phyloP scores from a whole-genome alignment of 2,113 vertebrate genomes.

The Chlorodrepanis virens region DNA sequence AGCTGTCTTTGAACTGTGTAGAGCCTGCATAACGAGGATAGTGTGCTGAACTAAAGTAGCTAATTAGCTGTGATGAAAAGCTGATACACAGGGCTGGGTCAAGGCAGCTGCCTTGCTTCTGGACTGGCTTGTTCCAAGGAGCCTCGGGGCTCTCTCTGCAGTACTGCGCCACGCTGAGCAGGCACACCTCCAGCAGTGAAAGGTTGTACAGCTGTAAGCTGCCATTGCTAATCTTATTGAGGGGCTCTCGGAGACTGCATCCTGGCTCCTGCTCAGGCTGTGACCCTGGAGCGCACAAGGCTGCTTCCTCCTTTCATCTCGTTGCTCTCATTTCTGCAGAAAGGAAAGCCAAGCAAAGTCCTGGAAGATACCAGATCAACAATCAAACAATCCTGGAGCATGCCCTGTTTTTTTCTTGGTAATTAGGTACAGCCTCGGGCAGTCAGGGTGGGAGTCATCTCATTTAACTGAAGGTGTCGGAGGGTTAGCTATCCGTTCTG shows the following conservation, averaged over 20 bases:
- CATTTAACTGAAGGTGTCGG: background rate
- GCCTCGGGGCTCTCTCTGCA: background rate
- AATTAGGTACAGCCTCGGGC: background rate
- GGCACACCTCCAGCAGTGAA: background rate
- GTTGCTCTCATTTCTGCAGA: background rate
- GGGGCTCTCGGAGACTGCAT: background rate
- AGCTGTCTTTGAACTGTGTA: background rate
- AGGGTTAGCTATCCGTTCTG: background rate
- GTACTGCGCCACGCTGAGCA: background rate
- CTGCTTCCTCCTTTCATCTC: background rate
- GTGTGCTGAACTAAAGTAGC: background rate
- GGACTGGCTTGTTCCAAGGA: background rate
- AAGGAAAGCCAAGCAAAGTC: background rate
- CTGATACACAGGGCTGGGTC: background rate
- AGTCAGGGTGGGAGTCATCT: background rate
- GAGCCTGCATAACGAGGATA: background rate
- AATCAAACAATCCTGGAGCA: background rate
- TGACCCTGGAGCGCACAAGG: background rate
- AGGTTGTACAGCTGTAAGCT: background rate
- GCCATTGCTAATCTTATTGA: background rate
- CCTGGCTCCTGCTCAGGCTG: background rate
- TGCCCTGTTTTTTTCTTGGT: background rate
- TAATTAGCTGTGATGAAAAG: slow-evolving; percentile 7
- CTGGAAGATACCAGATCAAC: background rate
- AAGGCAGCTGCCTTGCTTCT: background rate